These are phyloP conservation scores for Hoplodrina ambigua DNA, from an alignment of 2,888 invertebrate species.

Conservation along the genomic window DNA sequence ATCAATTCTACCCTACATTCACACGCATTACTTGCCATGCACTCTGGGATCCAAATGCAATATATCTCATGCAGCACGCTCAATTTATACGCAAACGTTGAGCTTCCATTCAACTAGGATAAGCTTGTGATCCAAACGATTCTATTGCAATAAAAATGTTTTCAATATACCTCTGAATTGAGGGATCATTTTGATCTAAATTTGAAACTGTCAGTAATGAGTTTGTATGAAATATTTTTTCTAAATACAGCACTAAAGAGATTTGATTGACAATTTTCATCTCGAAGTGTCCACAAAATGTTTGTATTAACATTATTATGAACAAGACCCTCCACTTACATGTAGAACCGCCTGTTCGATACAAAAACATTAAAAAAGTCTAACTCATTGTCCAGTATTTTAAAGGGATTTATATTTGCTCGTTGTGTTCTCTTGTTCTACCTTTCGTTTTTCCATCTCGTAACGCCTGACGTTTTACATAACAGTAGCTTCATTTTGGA, in stretches of 20 bases:
- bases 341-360: background rate
- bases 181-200: background rate
- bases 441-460: background rate
- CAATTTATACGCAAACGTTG: conserved; percentile 26
- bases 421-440: background rate
- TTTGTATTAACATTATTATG: background rate
- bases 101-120: conserved; percentile 13
- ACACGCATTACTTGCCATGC: background rate
- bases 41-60: conserved; percentile 13
- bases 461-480: background rate
- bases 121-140: background rate
- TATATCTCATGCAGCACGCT: background rate
- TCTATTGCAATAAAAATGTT: conserved; percentile 5
- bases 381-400: background rate
- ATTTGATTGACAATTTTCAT: no score
- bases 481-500: background rate
- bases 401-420: conserved; percentile 11
- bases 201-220: background rate
- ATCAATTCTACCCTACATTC: background rate
- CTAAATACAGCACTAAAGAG: background rate
- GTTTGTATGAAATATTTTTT: no score
- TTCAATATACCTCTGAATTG: background rate
- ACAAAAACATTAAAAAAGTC: conserved; percentile 2
- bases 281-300: no score
- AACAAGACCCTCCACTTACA: background rate